Evolutionary conservation across 2,888 invertebrate species (phyloP).

Genomic region (Branchellion lobata): DNA sequence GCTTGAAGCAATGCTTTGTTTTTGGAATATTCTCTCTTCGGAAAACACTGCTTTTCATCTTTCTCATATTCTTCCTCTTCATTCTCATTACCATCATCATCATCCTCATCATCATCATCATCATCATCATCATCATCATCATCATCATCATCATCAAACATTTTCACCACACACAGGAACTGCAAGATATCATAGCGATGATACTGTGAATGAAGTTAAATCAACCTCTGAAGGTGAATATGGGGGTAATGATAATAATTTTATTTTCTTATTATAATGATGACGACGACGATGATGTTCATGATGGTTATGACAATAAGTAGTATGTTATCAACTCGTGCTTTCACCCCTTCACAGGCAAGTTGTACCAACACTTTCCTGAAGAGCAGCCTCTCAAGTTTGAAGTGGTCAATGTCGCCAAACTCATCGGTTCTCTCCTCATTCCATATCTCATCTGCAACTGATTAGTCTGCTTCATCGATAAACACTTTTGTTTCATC

Average conservation of each 20-base stretch:
- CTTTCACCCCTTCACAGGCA: not conserved
- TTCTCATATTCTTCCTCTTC: slow-evolving; percentile 1
- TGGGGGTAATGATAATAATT: not conserved
- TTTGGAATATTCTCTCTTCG: too few species aligned
- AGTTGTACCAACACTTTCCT: slow-evolving; percentile 25
- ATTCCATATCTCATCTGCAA: too few species aligned
- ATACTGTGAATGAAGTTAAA: not conserved
- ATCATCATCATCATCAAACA: slow-evolving; percentile 1
- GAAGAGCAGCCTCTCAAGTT: slow-evolving; percentile 32
- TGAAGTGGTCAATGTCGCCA: slow-evolving; percentile 28
- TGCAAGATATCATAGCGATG: not conserved
- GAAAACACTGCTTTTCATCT: too few species aligned
- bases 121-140: slow-evolving; percentile 34
- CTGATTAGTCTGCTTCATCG: too few species aligned
- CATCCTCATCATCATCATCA: slow-evolving; percentile 26
- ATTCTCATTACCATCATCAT: slow-evolving; percentile 23
- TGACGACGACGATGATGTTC: too few species aligned
- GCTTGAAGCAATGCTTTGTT: not conserved
- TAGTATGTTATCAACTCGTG: not conserved
- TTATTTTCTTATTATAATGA: too few species aligned
- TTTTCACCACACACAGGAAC: not conserved
- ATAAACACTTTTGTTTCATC: too few species aligned
- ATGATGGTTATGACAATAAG: not conserved
- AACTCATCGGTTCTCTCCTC: slow-evolving; percentile 30
- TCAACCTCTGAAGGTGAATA: not conserved